Conservation (phyloP, 2,797 vertebrate species). For the Pangasius larnaudii region DNA sequence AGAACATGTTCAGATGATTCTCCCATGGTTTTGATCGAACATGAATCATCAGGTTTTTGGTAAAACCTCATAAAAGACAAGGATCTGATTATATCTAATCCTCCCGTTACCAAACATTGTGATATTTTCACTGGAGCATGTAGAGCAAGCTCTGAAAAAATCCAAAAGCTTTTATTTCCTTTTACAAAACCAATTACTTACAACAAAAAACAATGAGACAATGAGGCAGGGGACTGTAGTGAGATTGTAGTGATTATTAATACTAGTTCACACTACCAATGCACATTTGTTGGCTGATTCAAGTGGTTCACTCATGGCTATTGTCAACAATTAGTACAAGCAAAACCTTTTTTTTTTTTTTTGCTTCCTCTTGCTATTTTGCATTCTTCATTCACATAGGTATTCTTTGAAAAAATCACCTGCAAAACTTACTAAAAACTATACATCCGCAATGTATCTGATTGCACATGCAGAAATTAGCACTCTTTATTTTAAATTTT, state of each 20-base stretch:
- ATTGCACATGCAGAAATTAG: not conserved
- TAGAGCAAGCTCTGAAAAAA: too few relatives aligned
- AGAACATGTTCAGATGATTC: not conserved
- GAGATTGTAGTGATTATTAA: not conserved
- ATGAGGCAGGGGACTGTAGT: too few relatives aligned
- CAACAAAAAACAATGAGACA: too few relatives aligned
- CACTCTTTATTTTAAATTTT: not conserved
- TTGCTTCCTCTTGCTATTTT: not conserved
- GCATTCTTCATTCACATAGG: not conserved
- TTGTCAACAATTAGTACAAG: not conserved
- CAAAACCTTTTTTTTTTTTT: not conserved
- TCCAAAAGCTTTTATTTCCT: too few relatives aligned
- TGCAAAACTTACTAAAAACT: not conserved
- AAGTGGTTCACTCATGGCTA: not conserved
- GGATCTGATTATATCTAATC: too few relatives aligned
- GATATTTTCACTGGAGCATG: too few relatives aligned
- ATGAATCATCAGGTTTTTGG: not conserved
- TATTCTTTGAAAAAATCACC: not conserved
- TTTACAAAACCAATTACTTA: too few relatives aligned
- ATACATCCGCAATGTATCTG: not conserved
- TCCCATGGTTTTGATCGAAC: not conserved
- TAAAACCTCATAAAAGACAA: not conserved
- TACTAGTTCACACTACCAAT: not conserved
- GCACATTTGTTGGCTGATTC: not conserved
- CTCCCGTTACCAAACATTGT: too few relatives aligned